Percentiles rank a stretch among this genome's conserved stretches.
Evolutionary conservation across 2,113 vertebrate species (phyloP).

Genomic region (Semicossyphus pulcher): DNA sequence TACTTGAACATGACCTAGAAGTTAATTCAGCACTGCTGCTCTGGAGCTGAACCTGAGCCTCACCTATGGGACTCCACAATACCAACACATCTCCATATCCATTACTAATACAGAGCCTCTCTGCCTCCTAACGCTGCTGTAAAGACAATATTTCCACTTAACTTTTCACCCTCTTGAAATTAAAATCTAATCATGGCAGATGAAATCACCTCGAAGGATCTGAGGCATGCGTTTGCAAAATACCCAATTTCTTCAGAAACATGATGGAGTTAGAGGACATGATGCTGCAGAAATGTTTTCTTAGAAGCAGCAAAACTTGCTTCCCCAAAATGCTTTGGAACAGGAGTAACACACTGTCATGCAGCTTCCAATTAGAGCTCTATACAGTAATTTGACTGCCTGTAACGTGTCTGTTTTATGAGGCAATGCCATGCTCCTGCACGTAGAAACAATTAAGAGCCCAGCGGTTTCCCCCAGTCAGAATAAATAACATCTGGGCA

Average conservation of each 20-base stretch:
- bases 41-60: constrained; percentile 29
- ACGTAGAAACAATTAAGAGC: constrained; percentile 22
- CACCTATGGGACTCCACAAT: constrained; percentile 15
- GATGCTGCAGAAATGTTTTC: constrained; percentile 1
- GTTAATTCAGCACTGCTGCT: constrained; percentile 54
- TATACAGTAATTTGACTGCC: constrained; percentile 9
- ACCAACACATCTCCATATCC: constrained; percentile 29
- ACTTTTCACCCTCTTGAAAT: not conserved
- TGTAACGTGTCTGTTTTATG: constrained; percentile 16
- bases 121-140: not conserved
- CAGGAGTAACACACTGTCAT: not conserved
- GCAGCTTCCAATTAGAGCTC: constrained; percentile 20
- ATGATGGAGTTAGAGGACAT: not conserved
- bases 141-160: constrained; percentile 11
- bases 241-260: not conserved
- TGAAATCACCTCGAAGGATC: not conserved
- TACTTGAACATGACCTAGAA: constrained; percentile 39
- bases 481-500: constrained; percentile 39
- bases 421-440: constrained; percentile 12
- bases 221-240: not conserved
- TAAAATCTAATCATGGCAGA: not conserved
- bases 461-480: constrained; percentile 33
- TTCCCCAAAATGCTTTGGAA: not conserved
- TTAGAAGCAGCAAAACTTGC: not conserved
- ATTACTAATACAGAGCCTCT: not conserved